Percentiles rank a stretch among this genome's conserved stretches.
Evolutionary conservation across 2,797 vertebrate species (phyloP).

Genomic region (Coranthus polyacanthus): DNA sequence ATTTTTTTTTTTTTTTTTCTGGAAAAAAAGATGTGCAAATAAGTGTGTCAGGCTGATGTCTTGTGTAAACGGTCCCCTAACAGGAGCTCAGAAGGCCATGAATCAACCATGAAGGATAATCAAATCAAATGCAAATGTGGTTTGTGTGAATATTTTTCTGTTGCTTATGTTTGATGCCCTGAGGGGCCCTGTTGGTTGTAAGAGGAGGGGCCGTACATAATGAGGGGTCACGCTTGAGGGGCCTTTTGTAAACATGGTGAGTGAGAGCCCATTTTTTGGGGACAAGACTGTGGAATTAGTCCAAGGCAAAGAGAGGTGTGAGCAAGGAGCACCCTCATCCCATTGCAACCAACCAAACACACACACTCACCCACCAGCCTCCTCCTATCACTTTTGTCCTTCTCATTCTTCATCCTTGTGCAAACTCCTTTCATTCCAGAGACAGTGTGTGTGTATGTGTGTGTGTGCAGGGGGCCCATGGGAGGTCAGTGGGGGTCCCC

Average conservation of each 20-base stretch:
- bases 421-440: constrained; percentile 45
- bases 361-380: constrained; percentile 14
- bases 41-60: constrained; percentile 65
- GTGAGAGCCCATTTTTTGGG: constrained; percentile 76
- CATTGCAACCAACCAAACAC: constrained; percentile 8
- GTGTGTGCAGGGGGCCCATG: constrained; percentile 13
- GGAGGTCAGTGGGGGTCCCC: constrained; percentile 9
- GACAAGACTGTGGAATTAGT: constrained; percentile 81
- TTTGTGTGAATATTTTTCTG: constrained; percentile 68
- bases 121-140: constrained; percentile 84
- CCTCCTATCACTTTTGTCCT: constrained; percentile 32
- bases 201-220: constrained; percentile 75
- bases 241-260: constrained; percentile 77
- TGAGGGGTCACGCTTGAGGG: constrained; percentile 80
- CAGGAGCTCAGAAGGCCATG: constrained; percentile 70
- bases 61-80: constrained; percentile 64
- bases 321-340: constrained; percentile 29
- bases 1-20: constrained; percentile 49
- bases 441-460: constrained; percentile 17
- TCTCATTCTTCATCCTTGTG: constrained; percentile 26
- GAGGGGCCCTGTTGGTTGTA: constrained; percentile 74
- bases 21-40: constrained; percentile 37
- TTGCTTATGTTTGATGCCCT: constrained; percentile 73
- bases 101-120: constrained; percentile 84
- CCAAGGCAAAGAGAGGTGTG: constrained; percentile 80